These are phyloP conservation scores for Cephus nigrinus DNA, from an alignment of 2,888 invertebrate genomes.

Conservation along the genomic window DNA sequence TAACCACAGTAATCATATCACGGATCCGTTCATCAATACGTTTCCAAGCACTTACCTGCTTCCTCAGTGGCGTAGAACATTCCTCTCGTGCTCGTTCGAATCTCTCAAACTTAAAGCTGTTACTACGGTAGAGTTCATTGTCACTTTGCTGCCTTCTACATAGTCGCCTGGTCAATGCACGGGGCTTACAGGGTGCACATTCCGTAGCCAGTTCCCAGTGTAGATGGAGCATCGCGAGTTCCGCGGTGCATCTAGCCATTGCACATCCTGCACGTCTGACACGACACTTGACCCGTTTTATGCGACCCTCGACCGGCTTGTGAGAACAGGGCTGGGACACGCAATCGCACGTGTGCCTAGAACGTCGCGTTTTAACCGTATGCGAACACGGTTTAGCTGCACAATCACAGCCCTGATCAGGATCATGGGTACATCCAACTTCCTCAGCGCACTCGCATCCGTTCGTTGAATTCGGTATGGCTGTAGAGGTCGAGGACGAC, in stretches of 20 bases:
- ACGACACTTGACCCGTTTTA: constrained; percentile 60
- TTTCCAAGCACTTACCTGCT: constrained; percentile 73
- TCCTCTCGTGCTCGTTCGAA: constrained; percentile 80
- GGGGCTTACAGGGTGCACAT: constrained; percentile 70
- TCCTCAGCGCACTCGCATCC: constrained; percentile 48
- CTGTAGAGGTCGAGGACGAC: constrained; percentile 32
- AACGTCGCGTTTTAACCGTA: constrained; percentile 48
- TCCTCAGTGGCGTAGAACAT: constrained; percentile 70
- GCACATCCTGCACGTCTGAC: constrained; percentile 61
- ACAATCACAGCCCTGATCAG: constrained; percentile 42
- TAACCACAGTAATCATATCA: neutral
- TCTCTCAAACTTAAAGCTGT: constrained; percentile 89
- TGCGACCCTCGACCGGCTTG: constrained; percentile 56
- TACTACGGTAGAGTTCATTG: constrained; percentile 87
- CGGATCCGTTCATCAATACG: neutral
- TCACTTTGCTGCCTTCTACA: constrained; percentile 80
- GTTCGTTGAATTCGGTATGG: constrained; percentile 18
- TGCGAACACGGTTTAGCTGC: constrained; percentile 53
- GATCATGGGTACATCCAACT: constrained; percentile 30
- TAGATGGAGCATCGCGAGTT: constrained; percentile 64
- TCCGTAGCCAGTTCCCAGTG: constrained; percentile 71
- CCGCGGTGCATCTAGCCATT: constrained; percentile 61
- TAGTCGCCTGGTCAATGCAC: constrained; percentile 77
- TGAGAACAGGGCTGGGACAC: constrained; percentile 39
- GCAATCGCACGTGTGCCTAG: constrained; percentile 10